phyloP scores from a whole-genome alignment of 2,113 vertebrate species.

The Cromileptes altivelis region DNA sequence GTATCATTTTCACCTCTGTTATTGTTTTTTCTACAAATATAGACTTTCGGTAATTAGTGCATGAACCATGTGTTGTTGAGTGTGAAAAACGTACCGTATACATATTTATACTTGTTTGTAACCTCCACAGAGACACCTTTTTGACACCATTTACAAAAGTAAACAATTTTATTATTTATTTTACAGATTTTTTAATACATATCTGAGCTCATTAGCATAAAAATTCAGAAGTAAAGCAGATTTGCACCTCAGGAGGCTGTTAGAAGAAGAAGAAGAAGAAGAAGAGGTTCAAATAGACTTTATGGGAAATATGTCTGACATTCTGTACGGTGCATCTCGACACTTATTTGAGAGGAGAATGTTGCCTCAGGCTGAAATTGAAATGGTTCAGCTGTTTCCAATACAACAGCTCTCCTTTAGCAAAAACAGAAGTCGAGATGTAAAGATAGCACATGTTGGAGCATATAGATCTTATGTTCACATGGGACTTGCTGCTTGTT shows the following conservation, averaged over 20 bases:
- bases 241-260: conserved; percentile 60
- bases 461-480: conserved; percentile 80
- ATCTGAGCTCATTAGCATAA: conserved; percentile 74
- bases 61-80: conserved; percentile 12
- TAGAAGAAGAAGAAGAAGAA: conserved; percentile 60
- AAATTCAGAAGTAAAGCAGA: conserved; percentile 69
- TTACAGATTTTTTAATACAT: conserved; percentile 60
- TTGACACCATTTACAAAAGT: conserved; percentile 59
- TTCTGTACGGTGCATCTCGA: conserved; percentile 45
- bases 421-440: conserved; percentile 84
- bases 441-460: conserved; percentile 85
- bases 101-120: conserved; percentile 34
- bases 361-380: conserved; percentile 80
- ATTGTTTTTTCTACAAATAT: conserved; percentile 23
- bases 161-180: conserved; percentile 20
- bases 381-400: conserved; percentile 88
- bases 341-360: conserved; percentile 79
- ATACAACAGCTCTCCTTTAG: conserved; percentile 81
- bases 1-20: not conserved
- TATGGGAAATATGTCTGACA: conserved; percentile 65
- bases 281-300: conserved; percentile 66
- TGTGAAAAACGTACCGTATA: conserved; percentile 38
- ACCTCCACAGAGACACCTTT: conserved; percentile 34
- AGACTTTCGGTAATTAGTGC: conserved; percentile 20
- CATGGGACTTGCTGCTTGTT: conserved; percentile 83